Evolutionary conservation across 2,113 vertebrate genomes (phyloP), one percentile per base, ranked within the genome.

Genomic region (Kobus ellipsiprymnus): DNA sequence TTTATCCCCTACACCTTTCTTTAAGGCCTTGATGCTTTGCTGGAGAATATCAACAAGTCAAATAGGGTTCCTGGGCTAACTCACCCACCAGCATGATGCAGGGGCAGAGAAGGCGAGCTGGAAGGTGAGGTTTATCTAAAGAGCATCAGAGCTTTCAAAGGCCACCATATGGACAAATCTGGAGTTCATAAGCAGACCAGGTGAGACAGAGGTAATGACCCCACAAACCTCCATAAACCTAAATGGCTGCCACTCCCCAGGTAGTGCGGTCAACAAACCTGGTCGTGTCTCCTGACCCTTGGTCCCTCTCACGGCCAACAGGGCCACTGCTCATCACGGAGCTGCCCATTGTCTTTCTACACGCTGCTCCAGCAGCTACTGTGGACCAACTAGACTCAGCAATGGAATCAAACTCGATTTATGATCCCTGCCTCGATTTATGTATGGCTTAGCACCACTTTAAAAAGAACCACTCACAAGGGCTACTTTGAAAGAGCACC

Each of bases 291-390:
- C 27, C 29, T 21, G 19, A 8, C 78, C 6, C n/a, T 67, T 3
- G 1, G 1, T 15, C 48, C 46, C 80, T 55, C 60, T n/a, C 9
- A 2, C 0, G 1, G 33, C 77, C 67, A 48, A 2, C 0, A 2
- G 83, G 67, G 57, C n/a, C 27, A 25, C 27, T 19, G 6, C 21
- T 11, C 7, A 48, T 7, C 23, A 59, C 1, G 1, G 77, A 10
- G 16, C 0, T 27, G 29, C 55, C 77, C 44, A 16, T 14, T 15
- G 57, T 71, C 36, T 44, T n/a, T 48, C 19, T n/a, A 48, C 46
- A 23, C 13, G 2, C 52, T 0, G 7, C 30, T 82, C 30, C 46
- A 15, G 57, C 19, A 3, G 94, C 71, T 71, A 33, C 40, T 36
- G 17, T 17, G 23, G 84, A 30, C 27, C 86, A 29, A n/a, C 23